Conservation (phyloP, 2,888 invertebrate genomes). For the Protophormia terraenovae region DNA sequence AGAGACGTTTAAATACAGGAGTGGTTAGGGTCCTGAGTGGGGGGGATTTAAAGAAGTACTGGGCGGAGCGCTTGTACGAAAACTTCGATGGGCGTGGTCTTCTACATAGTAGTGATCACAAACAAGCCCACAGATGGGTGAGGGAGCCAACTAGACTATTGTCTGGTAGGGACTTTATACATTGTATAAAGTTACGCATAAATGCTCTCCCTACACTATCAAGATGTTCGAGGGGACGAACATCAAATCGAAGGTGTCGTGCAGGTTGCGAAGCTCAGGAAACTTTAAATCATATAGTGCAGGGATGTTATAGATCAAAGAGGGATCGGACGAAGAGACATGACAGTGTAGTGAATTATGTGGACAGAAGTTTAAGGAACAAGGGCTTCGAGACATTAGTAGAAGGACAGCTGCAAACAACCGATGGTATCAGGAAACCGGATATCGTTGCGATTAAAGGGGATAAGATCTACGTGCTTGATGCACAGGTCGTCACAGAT, state of each 20-base stretch:
- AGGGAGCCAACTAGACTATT: not conserved
- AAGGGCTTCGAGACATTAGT: not conserved
- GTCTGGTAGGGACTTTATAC: not conserved
- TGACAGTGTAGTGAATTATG: not conserved
- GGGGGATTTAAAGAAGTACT: not conserved
- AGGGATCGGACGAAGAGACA: too few relatives aligned
- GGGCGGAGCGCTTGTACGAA: not conserved
- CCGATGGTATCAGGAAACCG: not conserved
- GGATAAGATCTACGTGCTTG: not conserved
- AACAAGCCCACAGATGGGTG: not conserved
- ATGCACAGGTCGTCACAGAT: not conserved
- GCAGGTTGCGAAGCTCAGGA: not conserved
- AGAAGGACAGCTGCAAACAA: not conserved
- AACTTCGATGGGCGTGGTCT: not conserved
- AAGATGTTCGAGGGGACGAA: too few relatives aligned
- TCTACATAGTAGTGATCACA: not conserved
- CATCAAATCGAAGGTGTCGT: too few relatives aligned
- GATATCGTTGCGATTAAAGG: not conserved
- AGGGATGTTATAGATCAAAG: too few relatives aligned
- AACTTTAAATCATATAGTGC: not conserved
- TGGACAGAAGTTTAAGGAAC: too few relatives aligned
- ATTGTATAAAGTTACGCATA: not conserved
- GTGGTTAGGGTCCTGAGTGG: not conserved
- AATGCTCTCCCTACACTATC: not conserved
- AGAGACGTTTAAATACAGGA: not conserved